Percentiles rank a stretch among this genome's conserved stretches.
Conservation (phyloP, 1,140 invertebrate species). For the Halesus radiatus region DNA sequence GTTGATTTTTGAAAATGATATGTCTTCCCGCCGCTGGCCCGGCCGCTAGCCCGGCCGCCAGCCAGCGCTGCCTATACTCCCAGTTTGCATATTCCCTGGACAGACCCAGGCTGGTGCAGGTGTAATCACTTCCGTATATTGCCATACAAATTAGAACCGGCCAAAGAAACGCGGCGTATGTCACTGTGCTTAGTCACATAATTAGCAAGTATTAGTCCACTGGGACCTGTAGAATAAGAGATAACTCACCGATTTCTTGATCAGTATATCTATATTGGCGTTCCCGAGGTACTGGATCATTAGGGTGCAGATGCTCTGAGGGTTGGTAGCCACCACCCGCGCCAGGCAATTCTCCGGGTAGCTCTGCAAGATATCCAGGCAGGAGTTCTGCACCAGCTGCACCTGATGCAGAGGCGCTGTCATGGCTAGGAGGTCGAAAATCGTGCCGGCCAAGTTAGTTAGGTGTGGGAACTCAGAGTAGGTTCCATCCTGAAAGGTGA, state of each 20-base stretch:
- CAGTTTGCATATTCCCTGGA: too few species aligned
- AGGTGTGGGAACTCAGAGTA: constrained; percentile 36
- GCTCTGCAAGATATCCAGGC: constrained; percentile 16
- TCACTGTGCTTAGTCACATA: too few species aligned
- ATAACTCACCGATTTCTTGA: constrained; percentile 41
- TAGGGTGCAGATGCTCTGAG: constrained; percentile 21
- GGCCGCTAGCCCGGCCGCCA: too few species aligned
- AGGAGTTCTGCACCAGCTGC: constrained; percentile 5
- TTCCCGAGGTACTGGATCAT: constrained; percentile 29
- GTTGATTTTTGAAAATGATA: too few species aligned
- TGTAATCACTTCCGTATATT: too few species aligned
- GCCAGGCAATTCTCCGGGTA: constrained; percentile 5
- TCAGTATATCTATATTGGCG: constrained; percentile 17
- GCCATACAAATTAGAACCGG: too few species aligned
- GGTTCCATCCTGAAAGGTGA: constrained; percentile 29
- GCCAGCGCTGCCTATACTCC: too few species aligned
- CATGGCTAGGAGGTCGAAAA: constrained; percentile 25
- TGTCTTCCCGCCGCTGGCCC: too few species aligned
- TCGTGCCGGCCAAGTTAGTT: background rate
- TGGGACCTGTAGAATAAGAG: too few species aligned
- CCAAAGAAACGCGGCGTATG: too few species aligned
- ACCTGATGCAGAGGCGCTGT: constrained; percentile 24
- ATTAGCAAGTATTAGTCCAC: too few species aligned
- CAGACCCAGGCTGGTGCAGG: too few species aligned
- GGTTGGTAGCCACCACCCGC: background rate